phyloP scores from a whole-genome alignment of 1,140 invertebrate species.

The Euglossa dilemma region DNA sequence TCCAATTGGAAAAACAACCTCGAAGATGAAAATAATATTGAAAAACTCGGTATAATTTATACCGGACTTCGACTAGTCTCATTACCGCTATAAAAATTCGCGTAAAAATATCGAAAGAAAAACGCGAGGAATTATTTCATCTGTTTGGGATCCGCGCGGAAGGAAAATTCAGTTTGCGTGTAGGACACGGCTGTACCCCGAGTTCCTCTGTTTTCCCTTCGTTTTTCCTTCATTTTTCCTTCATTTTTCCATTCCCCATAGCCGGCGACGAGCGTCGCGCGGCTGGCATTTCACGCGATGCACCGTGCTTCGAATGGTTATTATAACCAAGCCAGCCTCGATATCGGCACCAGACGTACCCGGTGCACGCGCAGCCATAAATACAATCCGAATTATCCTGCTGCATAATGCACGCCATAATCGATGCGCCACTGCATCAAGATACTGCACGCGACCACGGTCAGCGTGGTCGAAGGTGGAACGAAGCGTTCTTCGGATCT shows the following conservation, averaged over 20 bases:
- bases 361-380: not conserved
- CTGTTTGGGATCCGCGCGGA: not conserved
- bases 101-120: too few relatives aligned
- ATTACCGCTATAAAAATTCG: too few relatives aligned
- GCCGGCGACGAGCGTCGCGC: not conserved
- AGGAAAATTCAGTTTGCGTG: not conserved
- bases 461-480: not conserved
- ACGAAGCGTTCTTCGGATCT: not conserved
- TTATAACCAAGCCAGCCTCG: not conserved
- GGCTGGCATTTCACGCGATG: slow-evolving; percentile 11
- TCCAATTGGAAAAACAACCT: too few relatives aligned
- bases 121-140: not conserved
- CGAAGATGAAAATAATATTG: too few relatives aligned
- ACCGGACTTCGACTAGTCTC: too few relatives aligned
- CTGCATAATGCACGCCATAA: not conserved
- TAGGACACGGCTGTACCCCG: too few relatives aligned
- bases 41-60: too few relatives aligned
- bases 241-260: not conserved
- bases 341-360: not conserved
- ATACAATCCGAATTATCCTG: not conserved
- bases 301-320: slow-evolving; percentile 9
- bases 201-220: too few relatives aligned
- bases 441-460: not conserved
- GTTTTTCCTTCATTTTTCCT: not conserved
- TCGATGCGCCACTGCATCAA: not conserved